phyloP scores from a whole-genome alignment of 2,797 vertebrate species.

The Vipera ursinii region DNA sequence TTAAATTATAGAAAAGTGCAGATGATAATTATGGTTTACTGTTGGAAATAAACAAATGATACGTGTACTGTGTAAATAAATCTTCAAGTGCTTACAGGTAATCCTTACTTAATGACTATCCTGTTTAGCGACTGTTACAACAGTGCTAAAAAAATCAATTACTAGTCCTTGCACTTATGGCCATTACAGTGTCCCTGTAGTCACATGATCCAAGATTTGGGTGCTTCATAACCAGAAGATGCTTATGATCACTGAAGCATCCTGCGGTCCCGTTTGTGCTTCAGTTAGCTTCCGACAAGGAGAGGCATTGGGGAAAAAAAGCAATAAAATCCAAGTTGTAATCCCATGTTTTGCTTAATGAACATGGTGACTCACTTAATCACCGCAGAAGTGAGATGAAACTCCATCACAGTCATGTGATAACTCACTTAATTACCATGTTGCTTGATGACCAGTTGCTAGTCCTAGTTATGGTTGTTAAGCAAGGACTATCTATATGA shows the following conservation, averaged over 20 bases:
- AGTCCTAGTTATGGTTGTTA: background rate
- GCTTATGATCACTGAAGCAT: background rate
- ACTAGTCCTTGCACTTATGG: background rate
- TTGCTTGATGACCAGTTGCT: background rate
- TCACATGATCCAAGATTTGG: background rate
- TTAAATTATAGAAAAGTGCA: background rate
- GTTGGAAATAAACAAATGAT: background rate
- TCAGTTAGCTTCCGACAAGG: background rate
- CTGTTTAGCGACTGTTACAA: background rate
- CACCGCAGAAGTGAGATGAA: background rate
- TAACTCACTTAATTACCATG: background rate
- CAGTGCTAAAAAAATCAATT: background rate
- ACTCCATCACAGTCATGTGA: background rate
- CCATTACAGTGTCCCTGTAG: background rate
- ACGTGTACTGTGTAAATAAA: background rate
- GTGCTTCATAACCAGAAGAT: background rate
- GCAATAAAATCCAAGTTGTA: background rate
- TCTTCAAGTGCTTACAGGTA: background rate
- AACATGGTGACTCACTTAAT: background rate
- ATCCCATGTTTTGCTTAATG: background rate
- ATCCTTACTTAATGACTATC: background rate
- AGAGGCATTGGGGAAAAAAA: background rate
- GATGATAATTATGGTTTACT: background rate
- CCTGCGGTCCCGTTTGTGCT: background rate
- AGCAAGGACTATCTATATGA: background rate